These are phyloP conservation scores for Clivina fossor DNA, from an alignment of 2,888 invertebrate species.

Conservation along the genomic window DNA sequence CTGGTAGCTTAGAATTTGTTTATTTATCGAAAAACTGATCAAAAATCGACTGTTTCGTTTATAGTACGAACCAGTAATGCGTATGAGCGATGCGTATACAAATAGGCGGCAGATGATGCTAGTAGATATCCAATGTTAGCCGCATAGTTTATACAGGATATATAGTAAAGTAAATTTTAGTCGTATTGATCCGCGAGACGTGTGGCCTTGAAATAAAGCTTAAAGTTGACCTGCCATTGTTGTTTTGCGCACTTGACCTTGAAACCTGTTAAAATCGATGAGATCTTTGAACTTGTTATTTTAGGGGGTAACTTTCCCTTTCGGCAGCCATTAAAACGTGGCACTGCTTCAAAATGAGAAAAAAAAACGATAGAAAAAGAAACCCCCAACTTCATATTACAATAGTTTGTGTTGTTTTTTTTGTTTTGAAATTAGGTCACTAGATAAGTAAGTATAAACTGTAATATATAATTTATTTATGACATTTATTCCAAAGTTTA, in stretches of 20 bases:
- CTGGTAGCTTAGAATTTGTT: neutral
- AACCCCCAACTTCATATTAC: too few relatives aligned
- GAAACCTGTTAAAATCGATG: constrained; percentile 29
- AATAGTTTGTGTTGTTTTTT: too few relatives aligned
- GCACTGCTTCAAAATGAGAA: too few relatives aligned
- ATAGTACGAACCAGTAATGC: constrained; percentile 13
- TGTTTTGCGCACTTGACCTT: constrained; percentile 35
- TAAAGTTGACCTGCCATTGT: constrained; percentile 33
- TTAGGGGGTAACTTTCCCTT: constrained; percentile 27
- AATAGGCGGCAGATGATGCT: neutral
- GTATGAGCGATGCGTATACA: constrained; percentile 8
- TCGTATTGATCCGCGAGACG: constrained; percentile 32
- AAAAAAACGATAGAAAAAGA: too few relatives aligned
- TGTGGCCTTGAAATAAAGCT: constrained; percentile 30
- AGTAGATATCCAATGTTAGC: constrained; percentile 13
- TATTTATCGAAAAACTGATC: constrained; percentile 6
- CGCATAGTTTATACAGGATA: constrained; percentile 13
- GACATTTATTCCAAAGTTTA: too few relatives aligned
- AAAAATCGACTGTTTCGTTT: neutral
- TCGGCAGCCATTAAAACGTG: constrained; percentile 6
- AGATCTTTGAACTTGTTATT: constrained; percentile 31
- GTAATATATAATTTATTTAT: too few relatives aligned
- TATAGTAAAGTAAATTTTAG: constrained; percentile 22
- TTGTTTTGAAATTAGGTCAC: too few relatives aligned
- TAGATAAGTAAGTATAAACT: too few relatives aligned